Conservation (phyloP, 2,888 invertebrate genomes). For the Heliconius cydno region DNA sequence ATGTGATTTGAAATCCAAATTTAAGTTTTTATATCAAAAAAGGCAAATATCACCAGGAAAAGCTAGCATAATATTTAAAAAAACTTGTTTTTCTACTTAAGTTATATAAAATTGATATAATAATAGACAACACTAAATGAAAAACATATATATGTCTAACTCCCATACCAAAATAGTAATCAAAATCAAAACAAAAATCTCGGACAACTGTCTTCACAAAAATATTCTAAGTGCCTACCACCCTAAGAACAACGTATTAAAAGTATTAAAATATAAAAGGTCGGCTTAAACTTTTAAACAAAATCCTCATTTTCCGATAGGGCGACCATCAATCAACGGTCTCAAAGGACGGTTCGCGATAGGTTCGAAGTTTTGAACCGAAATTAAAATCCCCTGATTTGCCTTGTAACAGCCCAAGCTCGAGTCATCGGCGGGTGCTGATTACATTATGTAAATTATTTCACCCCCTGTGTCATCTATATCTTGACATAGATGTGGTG, state of each 20-base stretch:
- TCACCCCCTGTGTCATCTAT: constrained; percentile 67
- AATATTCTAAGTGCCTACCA: not conserved
- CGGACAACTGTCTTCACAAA: not conserved
- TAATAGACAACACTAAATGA: too few relatives aligned
- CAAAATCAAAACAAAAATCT: not conserved
- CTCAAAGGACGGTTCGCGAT: constrained; percentile 51
- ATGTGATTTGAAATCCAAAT: too few relatives aligned
- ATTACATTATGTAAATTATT: constrained; percentile 77
- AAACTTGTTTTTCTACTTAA: too few relatives aligned
- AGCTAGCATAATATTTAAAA: too few relatives aligned
- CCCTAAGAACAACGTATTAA: constrained; percentile 11
- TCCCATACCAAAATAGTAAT: not conserved
- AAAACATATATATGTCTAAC: too few relatives aligned
- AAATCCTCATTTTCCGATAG: constrained; percentile 50
- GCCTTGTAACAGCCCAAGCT: constrained; percentile 55
- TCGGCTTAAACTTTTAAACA: constrained; percentile 25
- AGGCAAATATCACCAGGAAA: too few relatives aligned
- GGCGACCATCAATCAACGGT: constrained; percentile 51
- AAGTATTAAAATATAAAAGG: constrained; percentile 23
- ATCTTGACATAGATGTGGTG: constrained; percentile 56
- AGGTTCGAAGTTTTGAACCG: constrained; percentile 65
- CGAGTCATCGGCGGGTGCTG: constrained; percentile 73
- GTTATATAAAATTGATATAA: too few relatives aligned
- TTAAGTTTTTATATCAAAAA: too few relatives aligned
- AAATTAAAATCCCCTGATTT: constrained; percentile 72